Percentiles rank a stretch among this genome's conserved stretches.
Conservation (phyloP, 2,113 vertebrate genomes). For the Aptenodytes patagonicus region DNA sequence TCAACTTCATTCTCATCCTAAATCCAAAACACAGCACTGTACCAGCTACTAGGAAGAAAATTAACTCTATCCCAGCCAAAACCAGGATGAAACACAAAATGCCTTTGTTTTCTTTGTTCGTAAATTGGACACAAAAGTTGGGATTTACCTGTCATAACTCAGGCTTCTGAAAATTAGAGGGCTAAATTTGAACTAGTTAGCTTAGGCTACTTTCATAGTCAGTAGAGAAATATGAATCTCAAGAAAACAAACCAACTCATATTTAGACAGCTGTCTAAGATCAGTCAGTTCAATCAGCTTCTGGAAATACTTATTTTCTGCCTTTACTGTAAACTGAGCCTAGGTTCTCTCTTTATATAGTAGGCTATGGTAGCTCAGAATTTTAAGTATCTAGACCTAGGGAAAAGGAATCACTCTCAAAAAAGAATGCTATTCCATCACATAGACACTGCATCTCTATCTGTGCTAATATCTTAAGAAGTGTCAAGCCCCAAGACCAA, state of each 20-base stretch:
- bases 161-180: not conserved
- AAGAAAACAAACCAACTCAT: not conserved
- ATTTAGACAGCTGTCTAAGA: not conserved
- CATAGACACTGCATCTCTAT: not conserved
- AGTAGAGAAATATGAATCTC: not conserved
- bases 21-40: too few species aligned
- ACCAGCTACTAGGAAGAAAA: too few species aligned
- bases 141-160: not conserved
- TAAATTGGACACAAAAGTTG: not conserved
- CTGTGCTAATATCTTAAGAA: not conserved
- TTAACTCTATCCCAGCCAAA: too few species aligned
- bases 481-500: not conserved
- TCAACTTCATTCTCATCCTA: too few species aligned
- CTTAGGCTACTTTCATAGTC: not conserved
- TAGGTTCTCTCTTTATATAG: not conserved
- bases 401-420: not conserved
- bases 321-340: not conserved
- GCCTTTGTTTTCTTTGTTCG: not conserved
- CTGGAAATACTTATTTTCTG: not conserved
- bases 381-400: not conserved
- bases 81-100: not conserved
- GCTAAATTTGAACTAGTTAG: not conserved
- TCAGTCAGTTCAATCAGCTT: not conserved
- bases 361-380: not conserved
- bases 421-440: not conserved